phyloP scores from a whole-genome alignment of 2,888 invertebrate species.

The Gastrophysa polygoni region DNA sequence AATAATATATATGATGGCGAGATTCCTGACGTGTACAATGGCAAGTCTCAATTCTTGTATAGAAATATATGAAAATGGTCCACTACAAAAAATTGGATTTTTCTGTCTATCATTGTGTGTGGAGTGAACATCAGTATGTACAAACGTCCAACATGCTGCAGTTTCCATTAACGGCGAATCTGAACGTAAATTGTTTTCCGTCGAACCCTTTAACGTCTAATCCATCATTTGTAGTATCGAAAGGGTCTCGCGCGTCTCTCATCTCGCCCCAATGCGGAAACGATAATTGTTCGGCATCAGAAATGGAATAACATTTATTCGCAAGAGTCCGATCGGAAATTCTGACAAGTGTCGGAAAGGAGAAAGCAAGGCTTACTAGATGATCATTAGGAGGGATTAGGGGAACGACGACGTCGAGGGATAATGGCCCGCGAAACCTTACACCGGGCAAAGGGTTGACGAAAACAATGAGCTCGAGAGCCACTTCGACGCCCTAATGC shows the following conservation, averaged over 20 bases:
- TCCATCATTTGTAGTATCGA: slow-evolving; percentile 51
- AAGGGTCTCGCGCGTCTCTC: slow-evolving; percentile 47
- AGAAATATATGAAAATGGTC: neutral
- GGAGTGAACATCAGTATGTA: neutral
- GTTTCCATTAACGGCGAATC: neutral
- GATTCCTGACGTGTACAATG: too few species aligned
- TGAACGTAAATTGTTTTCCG: slow-evolving; percentile 44
- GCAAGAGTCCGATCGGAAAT: slow-evolving; percentile 41
- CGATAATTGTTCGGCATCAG: slow-evolving; percentile 52
- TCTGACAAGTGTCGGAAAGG: slow-evolving; percentile 37
- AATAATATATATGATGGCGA: too few species aligned
- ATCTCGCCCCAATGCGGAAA: slow-evolving; percentile 53
- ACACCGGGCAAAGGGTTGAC: slow-evolving; percentile 48
- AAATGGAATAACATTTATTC: slow-evolving; percentile 52
- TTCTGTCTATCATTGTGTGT: neutral
- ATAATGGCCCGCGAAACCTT: slow-evolving; percentile 44
- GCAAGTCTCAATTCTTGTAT: too few species aligned
- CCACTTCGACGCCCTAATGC: slow-evolving; percentile 39
- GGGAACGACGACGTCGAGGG: slow-evolving; percentile 19
- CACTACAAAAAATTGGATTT: neutral
- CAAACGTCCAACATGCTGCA: neutral
- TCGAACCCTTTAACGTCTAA: slow-evolving; percentile 47
- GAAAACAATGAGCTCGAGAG: slow-evolving; percentile 46
- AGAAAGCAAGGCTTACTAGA: slow-evolving; percentile 31
- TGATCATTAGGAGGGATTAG: slow-evolving; percentile 41